A percentile compares a stretch with the other conserved stretches of the same genome.
These are phyloP conservation scores for Drepanosiphum platanoidis DNA, from an alignment of 2,888 invertebrate species.

Conservation along the genomic window DNA sequence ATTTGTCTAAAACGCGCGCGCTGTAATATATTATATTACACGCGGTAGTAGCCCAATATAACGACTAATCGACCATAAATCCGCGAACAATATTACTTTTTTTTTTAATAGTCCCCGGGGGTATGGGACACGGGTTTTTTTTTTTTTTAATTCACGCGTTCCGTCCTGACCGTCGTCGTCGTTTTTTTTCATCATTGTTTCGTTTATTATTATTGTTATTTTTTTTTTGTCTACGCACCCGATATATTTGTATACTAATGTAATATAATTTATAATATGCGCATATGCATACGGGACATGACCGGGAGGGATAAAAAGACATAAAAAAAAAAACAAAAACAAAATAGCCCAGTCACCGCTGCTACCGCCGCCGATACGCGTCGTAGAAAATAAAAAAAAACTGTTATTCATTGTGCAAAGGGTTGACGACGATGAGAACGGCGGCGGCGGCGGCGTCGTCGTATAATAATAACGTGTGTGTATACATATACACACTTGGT, in stretches of 20 bases:
- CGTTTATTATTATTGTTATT: neutral
- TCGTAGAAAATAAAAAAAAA: slow-evolving; percentile 44
- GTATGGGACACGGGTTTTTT: slow-evolving; percentile 30
- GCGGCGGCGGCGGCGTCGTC: neutral
- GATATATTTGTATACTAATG: too few relatives aligned
- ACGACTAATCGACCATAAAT: slow-evolving; percentile 60
- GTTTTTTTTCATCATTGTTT: slow-evolving; percentile 30
- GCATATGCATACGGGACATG: neutral
- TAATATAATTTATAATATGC: neutral
- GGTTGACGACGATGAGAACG: slow-evolving; percentile 55
- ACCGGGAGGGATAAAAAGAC: slow-evolving; percentile 32
- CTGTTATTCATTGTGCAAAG: slow-evolving; percentile 52
- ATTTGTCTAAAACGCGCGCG: slow-evolving; percentile 35
- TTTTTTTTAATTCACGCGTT: slow-evolving; percentile 25
- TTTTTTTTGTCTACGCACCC: slow-evolving; percentile 20
- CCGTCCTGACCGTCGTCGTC: slow-evolving; percentile 42
- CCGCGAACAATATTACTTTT: slow-evolving; percentile 58
- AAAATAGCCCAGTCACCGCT: slow-evolving; percentile 54
- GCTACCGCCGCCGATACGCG: neutral
- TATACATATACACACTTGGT: neutral
- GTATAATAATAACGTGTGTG: neutral
- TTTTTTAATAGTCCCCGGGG: slow-evolving; percentile 45
- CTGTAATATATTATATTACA: too few relatives aligned
- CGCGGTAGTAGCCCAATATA: neutral
- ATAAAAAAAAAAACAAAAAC: slow-evolving; percentile 17